Base-by-base conservation (phyloP, 2,797 vertebrate genomes). In the Coreius guichenoti region DNA sequence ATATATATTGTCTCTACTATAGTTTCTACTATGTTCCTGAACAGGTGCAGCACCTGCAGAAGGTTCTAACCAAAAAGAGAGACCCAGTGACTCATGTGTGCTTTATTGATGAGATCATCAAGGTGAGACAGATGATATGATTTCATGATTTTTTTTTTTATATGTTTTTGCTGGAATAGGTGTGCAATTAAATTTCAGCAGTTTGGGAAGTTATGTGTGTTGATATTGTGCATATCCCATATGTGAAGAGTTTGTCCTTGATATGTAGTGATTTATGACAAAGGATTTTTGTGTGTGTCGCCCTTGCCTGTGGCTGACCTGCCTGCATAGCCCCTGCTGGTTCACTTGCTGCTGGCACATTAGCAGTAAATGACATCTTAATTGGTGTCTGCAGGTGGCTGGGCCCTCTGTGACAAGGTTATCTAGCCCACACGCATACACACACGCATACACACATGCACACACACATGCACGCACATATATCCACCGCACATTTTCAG, bases 41-140 rank as follows among this genome's bases (percentile, higher is more conserved):
- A 19, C 86, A 99, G 98, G 98, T 99, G 76, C 98, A 99, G 87
- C 98, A 99, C 93, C 96, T 99, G 85, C 98, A 99, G 93, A 98
- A 98, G 91, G 97, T 99, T 58, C 88, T 99, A 90, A 93, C 94
- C 69, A 99, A 98, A 93, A 99, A 99, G 90, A 96, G 98, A 92
- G 98, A 99, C 91, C 98, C 98, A 0, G 97, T 99, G 88, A 97
- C 96, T 88, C 98, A 99, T 5, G 92, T 98, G 90, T 98, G 98
- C 92, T 99, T 99, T 92, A 97, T 99, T 86, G 97, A 99, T 84
- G 98, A 99, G 91, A 96, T 99, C 92, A 92, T 96, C 88, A 99
- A 99, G 97, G 98, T 99, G 93, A 92, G 90, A 63, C 65, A 80
- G 29, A 29, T 45, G 5, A n/a, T 8, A n/a, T 54, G 1, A 56